phyloP scores from a whole-genome alignment of 2,888 invertebrate species.

The Camponotus fellah region DNA sequence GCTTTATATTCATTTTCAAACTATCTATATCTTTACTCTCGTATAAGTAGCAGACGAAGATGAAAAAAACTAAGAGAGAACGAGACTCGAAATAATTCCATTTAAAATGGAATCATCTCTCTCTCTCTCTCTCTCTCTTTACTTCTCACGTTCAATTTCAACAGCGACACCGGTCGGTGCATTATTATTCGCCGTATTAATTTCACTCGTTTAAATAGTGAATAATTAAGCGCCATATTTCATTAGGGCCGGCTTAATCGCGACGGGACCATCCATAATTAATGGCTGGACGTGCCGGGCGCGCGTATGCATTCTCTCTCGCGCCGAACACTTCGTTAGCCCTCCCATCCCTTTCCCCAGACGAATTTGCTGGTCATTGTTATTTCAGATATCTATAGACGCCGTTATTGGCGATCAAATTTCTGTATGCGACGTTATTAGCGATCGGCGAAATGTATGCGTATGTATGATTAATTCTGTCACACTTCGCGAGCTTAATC shows the following conservation, averaged over 20 bases:
- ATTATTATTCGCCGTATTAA: constrained; percentile 72
- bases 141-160: constrained; percentile 45
- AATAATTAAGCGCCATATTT: constrained; percentile 82
- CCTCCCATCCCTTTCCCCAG: constrained; percentile 12
- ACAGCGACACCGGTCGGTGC: constrained; percentile 27
- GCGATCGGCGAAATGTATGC: background rate
- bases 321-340: constrained; percentile 62
- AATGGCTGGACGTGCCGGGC: constrained; percentile 69
- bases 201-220: constrained; percentile 79
- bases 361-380: constrained; percentile 59
- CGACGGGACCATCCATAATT: constrained; percentile 77
- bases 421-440: constrained; percentile 40
- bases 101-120: constrained; percentile 2
- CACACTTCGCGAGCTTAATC: background rate
- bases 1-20: background rate
- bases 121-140: constrained; percentile 29
- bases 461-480: constrained; percentile 21
- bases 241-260: constrained; percentile 79
- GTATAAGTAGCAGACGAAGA: background rate
- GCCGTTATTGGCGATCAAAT: constrained; percentile 45
- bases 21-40: background rate
- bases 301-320: constrained; percentile 39
- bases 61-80: constrained; percentile 14
- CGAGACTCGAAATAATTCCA: constrained; percentile 15
- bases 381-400: constrained; percentile 55